Evolutionary conservation across 2,113 vertebrate species (phyloP).

Genomic region (Dromaius novaehollandiae): DNA sequence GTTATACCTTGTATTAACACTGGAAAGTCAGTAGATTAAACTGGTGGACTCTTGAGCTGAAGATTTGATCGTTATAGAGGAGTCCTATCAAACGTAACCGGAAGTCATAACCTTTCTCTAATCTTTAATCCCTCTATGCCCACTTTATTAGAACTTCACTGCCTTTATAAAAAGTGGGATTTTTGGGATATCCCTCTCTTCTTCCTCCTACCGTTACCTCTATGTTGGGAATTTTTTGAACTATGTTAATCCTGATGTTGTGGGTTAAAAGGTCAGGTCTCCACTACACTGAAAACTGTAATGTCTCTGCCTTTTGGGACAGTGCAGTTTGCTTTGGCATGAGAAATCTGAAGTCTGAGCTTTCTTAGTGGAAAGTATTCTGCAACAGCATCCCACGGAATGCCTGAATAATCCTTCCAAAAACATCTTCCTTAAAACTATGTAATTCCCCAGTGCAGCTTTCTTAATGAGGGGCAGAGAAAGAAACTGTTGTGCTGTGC

Average conservation of each 20-base stretch:
- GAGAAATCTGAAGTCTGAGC: neutral
- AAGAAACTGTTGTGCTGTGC: neutral
- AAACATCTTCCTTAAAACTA: neutral
- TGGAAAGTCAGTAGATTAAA: neutral
- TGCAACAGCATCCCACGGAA: neutral
- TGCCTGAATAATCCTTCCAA: neutral
- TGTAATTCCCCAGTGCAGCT: neutral
- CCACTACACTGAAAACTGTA: neutral
- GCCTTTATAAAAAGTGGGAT: neutral
- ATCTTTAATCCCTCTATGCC: neutral
- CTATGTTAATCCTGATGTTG: neutral
- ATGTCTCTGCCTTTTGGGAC: neutral
- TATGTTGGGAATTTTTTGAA: neutral
- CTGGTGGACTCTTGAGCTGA: neutral
- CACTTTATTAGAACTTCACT: neutral
- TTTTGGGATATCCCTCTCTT: neutral
- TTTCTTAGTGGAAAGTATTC: neutral
- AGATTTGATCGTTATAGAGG: neutral
- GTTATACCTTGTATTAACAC: neutral
- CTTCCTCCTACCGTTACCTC: neutral
- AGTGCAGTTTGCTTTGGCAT: neutral
- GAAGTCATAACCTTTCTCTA: neutral
- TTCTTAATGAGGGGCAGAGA: neutral
- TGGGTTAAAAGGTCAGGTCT: neutral
- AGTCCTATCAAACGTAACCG: neutral